Evolutionary conservation across 2,888 invertebrate genomes (phyloP).

Genomic region (Epinotia demarniana): DNA sequence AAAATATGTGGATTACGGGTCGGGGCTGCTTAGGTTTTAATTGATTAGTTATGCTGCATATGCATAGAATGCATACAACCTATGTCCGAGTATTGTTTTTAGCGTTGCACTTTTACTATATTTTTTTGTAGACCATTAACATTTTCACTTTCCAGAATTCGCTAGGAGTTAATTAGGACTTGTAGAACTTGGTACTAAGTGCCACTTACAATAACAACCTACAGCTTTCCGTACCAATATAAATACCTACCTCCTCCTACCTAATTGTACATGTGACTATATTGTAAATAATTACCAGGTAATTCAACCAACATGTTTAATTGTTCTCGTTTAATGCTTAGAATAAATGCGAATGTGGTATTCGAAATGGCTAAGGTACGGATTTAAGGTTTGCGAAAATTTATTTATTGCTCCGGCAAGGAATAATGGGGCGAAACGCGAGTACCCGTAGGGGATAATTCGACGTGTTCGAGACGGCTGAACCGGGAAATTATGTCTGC

Average conservation of each 20-base stretch:
- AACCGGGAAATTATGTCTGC: conserved; percentile 52
- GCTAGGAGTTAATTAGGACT: not conserved
- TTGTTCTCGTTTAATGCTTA: conserved; percentile 18
- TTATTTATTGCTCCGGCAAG: conserved; percentile 60
- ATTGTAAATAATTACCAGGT: not conserved
- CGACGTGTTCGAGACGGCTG: conserved; percentile 48
- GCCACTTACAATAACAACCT: not conserved
- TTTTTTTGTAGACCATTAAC: not conserved
- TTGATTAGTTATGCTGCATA: not conserved
- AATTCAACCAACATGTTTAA: conserved; percentile 3
- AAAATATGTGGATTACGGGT: no score
- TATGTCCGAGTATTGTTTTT: not conserved
- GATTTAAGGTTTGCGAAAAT: conserved; percentile 52
- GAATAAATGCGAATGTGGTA: conserved; percentile 12
- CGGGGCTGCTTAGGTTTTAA: not conserved
- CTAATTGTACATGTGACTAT: no score
- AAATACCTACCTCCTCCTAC: no score
- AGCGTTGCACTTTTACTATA: not conserved
- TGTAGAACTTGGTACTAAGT: not conserved
- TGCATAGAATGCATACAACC: not conserved
- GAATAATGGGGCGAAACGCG: conserved; percentile 50
- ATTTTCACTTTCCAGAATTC: not conserved
- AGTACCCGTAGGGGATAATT: conserved; percentile 45
- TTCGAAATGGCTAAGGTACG: conserved; percentile 38
- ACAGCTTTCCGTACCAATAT: not conserved